A percentile compares a stretch with the other conserved stretches of the same genome.
Evolutionary conservation across 2,888 invertebrate species (phyloP).

Genomic region (Drosophila melanosoma): DNA sequence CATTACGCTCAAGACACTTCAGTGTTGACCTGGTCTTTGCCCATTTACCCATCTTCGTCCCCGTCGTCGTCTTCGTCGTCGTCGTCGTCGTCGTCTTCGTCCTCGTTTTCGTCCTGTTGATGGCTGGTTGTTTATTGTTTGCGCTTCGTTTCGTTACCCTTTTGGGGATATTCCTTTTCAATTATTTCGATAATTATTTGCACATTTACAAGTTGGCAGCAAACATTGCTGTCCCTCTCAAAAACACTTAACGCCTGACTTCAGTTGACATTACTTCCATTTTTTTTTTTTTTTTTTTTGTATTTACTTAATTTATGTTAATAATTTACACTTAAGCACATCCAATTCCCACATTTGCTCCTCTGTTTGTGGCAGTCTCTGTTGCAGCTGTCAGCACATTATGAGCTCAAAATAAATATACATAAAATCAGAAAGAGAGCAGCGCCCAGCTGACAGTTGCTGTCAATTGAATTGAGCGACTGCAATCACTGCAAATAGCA

Average conservation of each 20-base stretch:
- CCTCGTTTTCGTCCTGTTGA: constrained; percentile 7
- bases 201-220: constrained; percentile 58
- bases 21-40: constrained; percentile 21
- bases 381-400: constrained; percentile 63
- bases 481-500: constrained; percentile 74
- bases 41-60: not conserved
- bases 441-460: constrained; percentile 45
- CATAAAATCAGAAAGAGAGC: constrained; percentile 36
- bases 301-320: constrained; percentile 76
- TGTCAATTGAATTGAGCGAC: constrained; percentile 60
- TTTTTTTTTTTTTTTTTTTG: too few relatives aligned
- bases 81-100: constrained; percentile 1
- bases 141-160: constrained; percentile 33
- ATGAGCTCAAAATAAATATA: constrained; percentile 58
- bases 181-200: constrained; percentile 81
- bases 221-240: constrained; percentile 21
- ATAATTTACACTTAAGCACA: constrained; percentile 75
- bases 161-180: constrained; percentile 66
- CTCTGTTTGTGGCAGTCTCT: constrained; percentile 4
- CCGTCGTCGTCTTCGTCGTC: not conserved
- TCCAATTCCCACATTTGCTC: constrained; percentile 7
- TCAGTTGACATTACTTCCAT: constrained; percentile 40
- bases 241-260: constrained; percentile 21
- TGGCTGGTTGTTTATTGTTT: constrained; percentile 32
- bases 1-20: constrained; percentile 44